phyloP scores from a whole-genome alignment of 2,888 invertebrate genomes.

The Loripinus fragilis region DNA sequence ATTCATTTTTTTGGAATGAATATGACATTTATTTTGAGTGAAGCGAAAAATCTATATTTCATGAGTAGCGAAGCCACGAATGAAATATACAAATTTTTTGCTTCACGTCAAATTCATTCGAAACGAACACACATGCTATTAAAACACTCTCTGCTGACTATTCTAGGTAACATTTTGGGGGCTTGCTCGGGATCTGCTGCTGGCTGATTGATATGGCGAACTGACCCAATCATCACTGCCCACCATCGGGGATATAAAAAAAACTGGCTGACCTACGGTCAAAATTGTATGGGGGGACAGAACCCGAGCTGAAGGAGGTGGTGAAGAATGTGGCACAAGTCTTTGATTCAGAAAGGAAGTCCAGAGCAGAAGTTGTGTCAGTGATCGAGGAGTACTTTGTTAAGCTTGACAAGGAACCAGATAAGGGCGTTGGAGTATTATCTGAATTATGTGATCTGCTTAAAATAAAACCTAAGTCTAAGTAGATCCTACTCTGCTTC shows the following conservation, averaged over 20 bases:
- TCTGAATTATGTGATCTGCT: background rate
- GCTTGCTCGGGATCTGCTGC: background rate
- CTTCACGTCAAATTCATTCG: too few relatives aligned
- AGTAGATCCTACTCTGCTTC: background rate
- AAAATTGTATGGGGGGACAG: background rate
- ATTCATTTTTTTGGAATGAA: too few relatives aligned
- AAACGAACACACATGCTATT: too few relatives aligned
- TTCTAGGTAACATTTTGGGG: slow-evolving; percentile 7
- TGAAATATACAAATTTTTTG: too few relatives aligned
- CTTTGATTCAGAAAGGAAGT: background rate
- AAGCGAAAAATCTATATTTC: too few relatives aligned
- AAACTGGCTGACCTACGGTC: background rate
- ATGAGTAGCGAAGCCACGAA: too few relatives aligned
- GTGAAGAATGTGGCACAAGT: background rate
- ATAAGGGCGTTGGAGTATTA: background rate
- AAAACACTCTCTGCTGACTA: too few relatives aligned
- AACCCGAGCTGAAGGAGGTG: too few relatives aligned
- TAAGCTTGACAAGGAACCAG: too few relatives aligned
- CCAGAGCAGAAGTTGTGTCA: background rate
- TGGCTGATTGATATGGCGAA: background rate
- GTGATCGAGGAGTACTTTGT: background rate
- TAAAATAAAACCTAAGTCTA: background rate
- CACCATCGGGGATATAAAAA: background rate
- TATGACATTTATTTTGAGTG: too few relatives aligned
- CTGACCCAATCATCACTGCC: background rate